Conservation (phyloP, 2,797 vertebrate species). For the Sebastes vulpes region DNA sequence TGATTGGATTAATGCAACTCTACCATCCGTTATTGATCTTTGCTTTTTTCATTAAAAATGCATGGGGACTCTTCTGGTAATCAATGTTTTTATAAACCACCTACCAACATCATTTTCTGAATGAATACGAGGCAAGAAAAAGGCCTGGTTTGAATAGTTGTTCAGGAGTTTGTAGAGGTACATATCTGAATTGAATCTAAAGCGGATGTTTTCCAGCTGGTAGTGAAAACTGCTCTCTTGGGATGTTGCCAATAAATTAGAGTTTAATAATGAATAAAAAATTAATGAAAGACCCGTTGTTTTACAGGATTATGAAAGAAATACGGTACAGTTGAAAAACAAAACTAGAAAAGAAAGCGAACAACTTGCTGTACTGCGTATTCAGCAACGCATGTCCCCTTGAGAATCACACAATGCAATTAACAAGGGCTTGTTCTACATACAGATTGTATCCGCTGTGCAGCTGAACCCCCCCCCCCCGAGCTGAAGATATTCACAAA, state of each 20-base stretch:
- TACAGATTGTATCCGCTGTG: background rate
- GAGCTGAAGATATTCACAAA: slow-evolving; percentile 5
- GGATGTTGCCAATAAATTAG: background rate
- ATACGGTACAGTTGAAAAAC: background rate
- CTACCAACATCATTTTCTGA: background rate
- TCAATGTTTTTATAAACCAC: background rate
- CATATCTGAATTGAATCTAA: background rate
- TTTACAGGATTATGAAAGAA: background rate
- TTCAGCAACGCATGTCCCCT: background rate
- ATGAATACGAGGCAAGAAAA: background rate
- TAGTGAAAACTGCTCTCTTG: background rate
- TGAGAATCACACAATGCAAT: slow-evolving; percentile 24
- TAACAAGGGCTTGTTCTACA: slow-evolving; percentile 29
- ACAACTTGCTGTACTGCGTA: slow-evolving; percentile 1
- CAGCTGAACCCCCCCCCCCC: background rate
- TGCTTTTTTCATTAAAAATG: background rate
- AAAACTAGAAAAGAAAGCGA: background rate
- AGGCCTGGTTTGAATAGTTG: background rate
- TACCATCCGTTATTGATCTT: background rate
- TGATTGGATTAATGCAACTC: background rate
- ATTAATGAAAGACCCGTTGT: background rate
- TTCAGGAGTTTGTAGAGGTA: background rate
- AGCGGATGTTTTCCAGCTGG: background rate
- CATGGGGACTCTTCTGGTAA: background rate
- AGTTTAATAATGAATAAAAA: background rate